Conservation (phyloP, 2,113 vertebrate genomes). For the Cottus gobio region DNA sequence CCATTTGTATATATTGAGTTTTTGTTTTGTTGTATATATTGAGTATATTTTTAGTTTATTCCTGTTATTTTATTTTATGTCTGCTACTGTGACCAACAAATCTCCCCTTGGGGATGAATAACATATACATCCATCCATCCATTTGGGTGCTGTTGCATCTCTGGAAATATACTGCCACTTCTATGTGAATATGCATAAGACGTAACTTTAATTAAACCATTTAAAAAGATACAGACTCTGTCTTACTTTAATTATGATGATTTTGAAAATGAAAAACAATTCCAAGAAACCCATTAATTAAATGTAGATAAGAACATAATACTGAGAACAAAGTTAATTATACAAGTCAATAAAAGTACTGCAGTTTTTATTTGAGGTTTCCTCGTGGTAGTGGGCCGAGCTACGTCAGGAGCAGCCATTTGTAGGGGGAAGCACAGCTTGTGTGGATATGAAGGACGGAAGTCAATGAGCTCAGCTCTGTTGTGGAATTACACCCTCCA, state of each 20-base stretch:
- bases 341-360: neutral
- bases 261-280: neutral
- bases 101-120: too few species aligned
- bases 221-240: neutral
- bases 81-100: too few species aligned
- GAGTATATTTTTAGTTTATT: too few species aligned
- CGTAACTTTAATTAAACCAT: neutral
- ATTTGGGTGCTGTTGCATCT: neutral
- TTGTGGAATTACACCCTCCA: conserved; percentile 71
- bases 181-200: neutral
- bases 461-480: conserved; percentile 65
- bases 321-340: neutral
- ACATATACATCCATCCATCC: too few species aligned
- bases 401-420: conserved; percentile 13
- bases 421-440: conserved; percentile 24
- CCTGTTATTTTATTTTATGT: too few species aligned
- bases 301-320: neutral
- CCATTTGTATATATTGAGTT: too few species aligned
- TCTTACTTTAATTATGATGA: neutral
- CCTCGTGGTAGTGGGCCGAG: neutral
- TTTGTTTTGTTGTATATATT: too few species aligned
- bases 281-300: neutral
- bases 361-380: conserved; percentile 1
- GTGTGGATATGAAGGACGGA: conserved; percentile 46
- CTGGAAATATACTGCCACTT: neutral